Evolutionary conservation across 2,797 vertebrate species (phyloP).

Genomic region (Gorsachius magnificus): DNA sequence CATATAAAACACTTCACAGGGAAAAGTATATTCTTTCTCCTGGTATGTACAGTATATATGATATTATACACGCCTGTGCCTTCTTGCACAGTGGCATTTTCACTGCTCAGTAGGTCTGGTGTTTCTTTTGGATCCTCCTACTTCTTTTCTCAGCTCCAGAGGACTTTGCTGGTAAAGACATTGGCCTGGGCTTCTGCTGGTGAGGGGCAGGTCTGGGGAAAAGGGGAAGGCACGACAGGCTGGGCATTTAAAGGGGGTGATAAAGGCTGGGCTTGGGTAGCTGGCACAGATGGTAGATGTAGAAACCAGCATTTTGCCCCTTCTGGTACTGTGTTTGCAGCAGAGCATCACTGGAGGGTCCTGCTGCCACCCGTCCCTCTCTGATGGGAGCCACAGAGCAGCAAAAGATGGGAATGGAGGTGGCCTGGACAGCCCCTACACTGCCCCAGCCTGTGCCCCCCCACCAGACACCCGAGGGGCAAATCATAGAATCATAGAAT

Average conservation of each 20-base stretch:
- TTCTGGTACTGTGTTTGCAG: not conserved
- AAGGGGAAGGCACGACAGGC: not conserved
- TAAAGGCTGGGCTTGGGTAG: not conserved
- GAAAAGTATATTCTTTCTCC: slow-evolving; percentile 44
- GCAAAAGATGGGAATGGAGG: not conserved
- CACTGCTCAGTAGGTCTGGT: not conserved
- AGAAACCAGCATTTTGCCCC: not conserved
- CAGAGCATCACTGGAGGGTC: fast-evolving
- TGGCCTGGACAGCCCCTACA: not conserved
- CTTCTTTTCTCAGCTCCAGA: not conserved
- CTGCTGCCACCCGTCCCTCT: not conserved
- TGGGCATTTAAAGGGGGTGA: not conserved
- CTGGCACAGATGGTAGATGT: not conserved
- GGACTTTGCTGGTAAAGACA: not conserved
- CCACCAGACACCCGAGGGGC: not conserved
- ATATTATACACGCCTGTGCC: not conserved
- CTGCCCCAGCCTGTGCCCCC: not conserved
- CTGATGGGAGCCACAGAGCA: not conserved
- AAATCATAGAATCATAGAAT: not conserved
- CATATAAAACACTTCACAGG: slow-evolving; percentile 55
- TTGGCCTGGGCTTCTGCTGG: not conserved
- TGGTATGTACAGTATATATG: not conserved
- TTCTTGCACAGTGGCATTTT: slow-evolving; percentile 33
- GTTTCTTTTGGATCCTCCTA: slow-evolving; percentile 27
- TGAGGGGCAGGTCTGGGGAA: fast-evolving